Evolutionary conservation across 2,888 invertebrate genomes (phyloP).

Genomic region (Eupithecia subfuscata): DNA sequence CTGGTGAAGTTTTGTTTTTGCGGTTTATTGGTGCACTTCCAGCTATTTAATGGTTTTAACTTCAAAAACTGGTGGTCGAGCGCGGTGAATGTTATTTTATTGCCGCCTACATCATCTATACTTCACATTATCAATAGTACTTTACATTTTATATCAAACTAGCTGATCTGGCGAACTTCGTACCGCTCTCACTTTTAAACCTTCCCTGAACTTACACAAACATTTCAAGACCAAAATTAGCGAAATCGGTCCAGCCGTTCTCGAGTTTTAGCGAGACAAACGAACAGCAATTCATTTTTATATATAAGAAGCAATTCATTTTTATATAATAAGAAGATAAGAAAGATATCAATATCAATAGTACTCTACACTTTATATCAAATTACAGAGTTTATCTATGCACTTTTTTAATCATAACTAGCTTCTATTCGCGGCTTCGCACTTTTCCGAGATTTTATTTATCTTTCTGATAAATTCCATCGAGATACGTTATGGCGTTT

Average conservation of each 20-base stretch:
- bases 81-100: background rate
- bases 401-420: background rate
- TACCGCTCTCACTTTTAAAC: no score
- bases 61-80: background rate
- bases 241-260: no score
- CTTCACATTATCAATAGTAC: background rate
- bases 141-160: background rate
- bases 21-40: background rate
- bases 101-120: background rate
- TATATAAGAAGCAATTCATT: no score
- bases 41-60: background rate
- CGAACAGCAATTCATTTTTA: no score
- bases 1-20: constrained; percentile 13
- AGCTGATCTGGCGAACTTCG: no score
- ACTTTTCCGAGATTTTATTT: background rate
- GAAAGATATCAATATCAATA: no score
- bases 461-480: background rate
- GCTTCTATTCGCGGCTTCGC: background rate
- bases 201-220: no score
- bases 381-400: background rate
- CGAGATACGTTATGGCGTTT: background rate
- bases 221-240: no score
- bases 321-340: no score
- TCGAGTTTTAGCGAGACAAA: no score
- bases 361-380: background rate